Base-by-base conservation (phyloP, 2,888 invertebrate species). In the Ectemnius continuus region DNA sequence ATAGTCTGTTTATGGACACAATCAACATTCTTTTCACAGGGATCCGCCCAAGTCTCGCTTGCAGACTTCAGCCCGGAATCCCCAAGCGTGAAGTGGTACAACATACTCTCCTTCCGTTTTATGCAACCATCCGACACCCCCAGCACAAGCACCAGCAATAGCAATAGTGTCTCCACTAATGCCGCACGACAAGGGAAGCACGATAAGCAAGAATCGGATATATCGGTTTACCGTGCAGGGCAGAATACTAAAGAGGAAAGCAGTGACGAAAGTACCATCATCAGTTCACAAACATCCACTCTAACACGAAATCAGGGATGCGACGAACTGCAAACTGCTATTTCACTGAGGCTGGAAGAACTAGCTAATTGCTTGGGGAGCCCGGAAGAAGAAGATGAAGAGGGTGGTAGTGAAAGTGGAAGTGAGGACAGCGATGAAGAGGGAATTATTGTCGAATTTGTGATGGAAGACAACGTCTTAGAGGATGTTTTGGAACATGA, bases 211-310 rank as follows among this genome's bases (percentile, higher is more conserved):
- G 93, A 93, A 75, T 92, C 92, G 2, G 93, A 93, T 67, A 86
- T 92, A n/a, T 92, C 92, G 3, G 88, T 91, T 61, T 90, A 88
- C 73, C 88, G 86, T 58, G 82, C 73, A 71, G 89, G 70, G 73
- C 91, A 81, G 92, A 95, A 89, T 73, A 85, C 86, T 23, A 93
- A 93, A 84, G 98, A 98, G 88, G 98, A 98, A 91, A 98, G 98
- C 84, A 98, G 98, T 26, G 98, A 99, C 90, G 98, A 99, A 90
- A 97, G 97, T 20, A 98, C 98, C 0, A 97, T 98, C 79, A 98
- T 98, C 83, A 97, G 98, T 2, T 98, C 98, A 13, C 98, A 98
- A 91, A 98, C 98, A 0, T 98, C 98, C 1, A 99, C 98, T 0
- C 92, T 98, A 28, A 98, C 98, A 18, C 94, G 98, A 86, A 98